These are phyloP conservation scores for Aphelenchoides fujianensis DNA, from an alignment of 1,140 invertebrate genomes.

Conservation along the genomic window DNA sequence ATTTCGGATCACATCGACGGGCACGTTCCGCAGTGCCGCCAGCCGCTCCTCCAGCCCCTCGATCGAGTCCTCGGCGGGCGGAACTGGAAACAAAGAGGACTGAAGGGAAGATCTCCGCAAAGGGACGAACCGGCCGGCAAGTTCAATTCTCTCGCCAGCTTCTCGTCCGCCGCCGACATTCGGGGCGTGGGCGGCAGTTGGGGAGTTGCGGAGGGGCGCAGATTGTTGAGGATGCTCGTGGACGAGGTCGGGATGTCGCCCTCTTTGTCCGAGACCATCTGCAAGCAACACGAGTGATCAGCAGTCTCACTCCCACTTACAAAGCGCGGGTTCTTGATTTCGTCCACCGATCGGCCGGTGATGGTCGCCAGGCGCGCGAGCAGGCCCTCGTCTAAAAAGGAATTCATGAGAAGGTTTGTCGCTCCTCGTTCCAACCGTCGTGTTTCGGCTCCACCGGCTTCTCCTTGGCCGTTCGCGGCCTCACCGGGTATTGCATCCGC, in stretches of 20 bases:
- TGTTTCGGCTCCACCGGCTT: neutral
- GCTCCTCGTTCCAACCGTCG: neutral
- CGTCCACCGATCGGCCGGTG: conserved; percentile 17
- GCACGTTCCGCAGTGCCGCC: conserved; percentile 24
- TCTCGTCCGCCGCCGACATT: conserved; percentile 4
- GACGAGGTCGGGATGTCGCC: conserved; percentile 8
- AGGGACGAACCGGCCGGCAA: neutral
- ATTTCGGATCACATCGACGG: conserved; percentile 29
- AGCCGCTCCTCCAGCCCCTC: conserved; percentile 24
- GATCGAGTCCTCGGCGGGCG: conserved; percentile 18
- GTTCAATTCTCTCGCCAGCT: conserved; percentile 4
- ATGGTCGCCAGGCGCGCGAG: conserved; percentile 20
- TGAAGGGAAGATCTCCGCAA: neutral
- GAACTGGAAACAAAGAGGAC: conserved; percentile 22
- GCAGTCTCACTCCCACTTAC: too few species aligned
- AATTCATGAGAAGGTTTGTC: neutral
- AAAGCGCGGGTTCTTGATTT: conserved; percentile 25
- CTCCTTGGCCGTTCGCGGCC: neutral
- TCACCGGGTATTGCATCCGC: conserved; percentile 9
- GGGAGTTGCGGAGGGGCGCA: neutral
- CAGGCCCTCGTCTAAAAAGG: conserved; percentile 2
- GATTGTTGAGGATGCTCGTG: neutral
- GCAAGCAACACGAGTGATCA: neutral
- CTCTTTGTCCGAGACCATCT: conserved; percentile 8
- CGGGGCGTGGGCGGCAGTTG: neutral